Base-by-base conservation (phyloP, 2,888 invertebrate genomes). In the Acleris cristana region DNA sequence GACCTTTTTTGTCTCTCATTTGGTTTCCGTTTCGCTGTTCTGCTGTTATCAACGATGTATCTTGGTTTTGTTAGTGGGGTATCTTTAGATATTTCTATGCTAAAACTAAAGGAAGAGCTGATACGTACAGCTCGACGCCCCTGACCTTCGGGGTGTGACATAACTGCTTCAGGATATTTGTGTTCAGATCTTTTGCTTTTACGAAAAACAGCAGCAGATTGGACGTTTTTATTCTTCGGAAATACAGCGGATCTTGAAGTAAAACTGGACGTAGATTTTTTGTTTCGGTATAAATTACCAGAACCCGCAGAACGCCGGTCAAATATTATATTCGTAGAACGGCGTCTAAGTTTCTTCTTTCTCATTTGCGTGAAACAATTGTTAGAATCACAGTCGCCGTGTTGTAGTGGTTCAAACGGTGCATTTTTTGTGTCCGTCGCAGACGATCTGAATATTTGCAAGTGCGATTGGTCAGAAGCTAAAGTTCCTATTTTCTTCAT, bases 191-290 rank as follows among this genome's bases (percentile, higher is more conserved):
- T 5, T 60, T 66, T 54, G 67, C 67, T 73, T 58, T 73, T 72
- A 16, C 71, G 60, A 18, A 64, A 62, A 49, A 65, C 56, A 26
- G 70, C 69, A 65, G 69, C 55, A n/a, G 77, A 81, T 69, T 80
- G 75, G 7, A 76, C 73, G 45, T 72, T 74, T 67, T 80, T 80
- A 26, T 72, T 63, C 77, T 70, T 79, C 8, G 18, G 18, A 16
- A 18, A 6, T n/a, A 18, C 18, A 34, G 71, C 23, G 61, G 64
- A 69, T 58, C 59, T 74, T 51, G 76, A 70, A 12, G 76, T 72
- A 26, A 75, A 64, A 70, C 77, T 81, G 8, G 78, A 76, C 19
- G 73, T 73, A 58, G 81, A 80, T 68, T 75, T 79, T 18, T 75
- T 76, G 74, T 70, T 74, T 14, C 70, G 72, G 54, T 71, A 66